phyloP scores from a whole-genome alignment of 2,113 vertebrate genomes.

The Mastomys coucha region DNA sequence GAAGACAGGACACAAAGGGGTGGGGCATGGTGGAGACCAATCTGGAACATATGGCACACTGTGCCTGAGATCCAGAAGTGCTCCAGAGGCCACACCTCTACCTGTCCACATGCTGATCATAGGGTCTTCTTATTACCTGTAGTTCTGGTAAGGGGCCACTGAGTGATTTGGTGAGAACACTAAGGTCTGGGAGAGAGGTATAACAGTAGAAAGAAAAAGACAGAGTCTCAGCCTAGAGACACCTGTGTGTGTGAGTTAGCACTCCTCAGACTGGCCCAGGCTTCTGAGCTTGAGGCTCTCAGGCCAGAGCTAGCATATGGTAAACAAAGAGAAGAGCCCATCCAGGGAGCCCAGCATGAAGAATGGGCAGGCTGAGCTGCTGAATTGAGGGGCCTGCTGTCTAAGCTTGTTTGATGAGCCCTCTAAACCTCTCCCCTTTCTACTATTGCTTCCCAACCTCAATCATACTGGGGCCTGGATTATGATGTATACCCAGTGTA shows the following conservation, averaged over 20 bases:
- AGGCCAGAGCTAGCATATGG: not conserved
- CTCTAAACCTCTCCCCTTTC: not conserved
- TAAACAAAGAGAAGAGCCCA: too few relatives aligned
- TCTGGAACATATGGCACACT: not conserved
- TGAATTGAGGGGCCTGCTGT: not conserved
- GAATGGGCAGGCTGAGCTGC: not conserved
- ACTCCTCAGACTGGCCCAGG: not conserved
- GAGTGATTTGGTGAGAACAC: not conserved
- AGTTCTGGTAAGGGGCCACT: not conserved
- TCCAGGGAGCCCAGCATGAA: not conserved
- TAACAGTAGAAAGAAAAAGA: not conserved
- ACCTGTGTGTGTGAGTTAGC: not conserved
- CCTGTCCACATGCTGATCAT: not conserved
- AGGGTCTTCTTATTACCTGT: not conserved
- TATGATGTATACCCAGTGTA: not conserved
- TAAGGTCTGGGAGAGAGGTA: not conserved
- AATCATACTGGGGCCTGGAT: not conserved
- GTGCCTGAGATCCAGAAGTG: not conserved
- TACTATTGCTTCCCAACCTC: not conserved
- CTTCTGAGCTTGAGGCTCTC: not conserved
- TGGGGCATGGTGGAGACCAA: not conserved
- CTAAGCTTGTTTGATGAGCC: not conserved
- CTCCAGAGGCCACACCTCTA: not conserved
- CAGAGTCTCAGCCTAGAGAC: not conserved
- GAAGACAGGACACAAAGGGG: not conserved